A percentile compares a stretch with the other conserved stretches of the same genome.
Evolutionary conservation across 2,888 invertebrate species (phyloP).

Genomic region (Volucella bombylans): DNA sequence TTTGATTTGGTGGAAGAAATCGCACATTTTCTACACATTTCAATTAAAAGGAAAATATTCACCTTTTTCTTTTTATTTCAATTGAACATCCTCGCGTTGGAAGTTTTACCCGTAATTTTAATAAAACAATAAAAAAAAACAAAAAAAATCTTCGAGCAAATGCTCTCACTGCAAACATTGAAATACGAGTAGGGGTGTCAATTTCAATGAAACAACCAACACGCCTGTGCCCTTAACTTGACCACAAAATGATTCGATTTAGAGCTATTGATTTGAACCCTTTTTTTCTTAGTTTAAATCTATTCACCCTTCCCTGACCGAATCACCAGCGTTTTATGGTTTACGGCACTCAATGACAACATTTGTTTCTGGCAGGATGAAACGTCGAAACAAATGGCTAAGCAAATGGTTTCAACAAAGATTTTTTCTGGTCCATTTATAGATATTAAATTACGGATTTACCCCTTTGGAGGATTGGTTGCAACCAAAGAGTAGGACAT

Average conservation of each 20-base stretch:
- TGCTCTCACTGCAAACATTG: constrained; percentile 6
- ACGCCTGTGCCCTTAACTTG: constrained; percentile 54
- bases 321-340: constrained; percentile 63
- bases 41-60: too few relatives aligned
- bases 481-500: constrained; percentile 17
- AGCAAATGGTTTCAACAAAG: constrained; percentile 74
- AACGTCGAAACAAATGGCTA: constrained; percentile 59
- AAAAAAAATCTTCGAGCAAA: constrained; percentile 14
- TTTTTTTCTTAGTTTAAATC: constrained; percentile 62
- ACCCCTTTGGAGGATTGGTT: constrained; percentile 35
- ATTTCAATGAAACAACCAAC: constrained; percentile 27
- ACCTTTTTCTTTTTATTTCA: too few relatives aligned
- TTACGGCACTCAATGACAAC: constrained; percentile 71
- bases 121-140: constrained; percentile 34
- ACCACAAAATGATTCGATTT: constrained; percentile 73
- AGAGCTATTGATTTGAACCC: constrained; percentile 65
- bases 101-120: constrained; percentile 20
- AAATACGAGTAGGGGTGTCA: constrained; percentile 55
- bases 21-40: too few relatives aligned
- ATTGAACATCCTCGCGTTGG: background rate
- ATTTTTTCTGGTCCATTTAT: constrained; percentile 73
- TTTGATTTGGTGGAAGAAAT: too few relatives aligned
- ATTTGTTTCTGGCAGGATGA: constrained; percentile 60
- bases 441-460: constrained; percentile 73
- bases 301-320: constrained; percentile 32